Evolutionary conservation across 2,797 vertebrate genomes (phyloP).

Genomic region (Mastacembelus armatus): DNA sequence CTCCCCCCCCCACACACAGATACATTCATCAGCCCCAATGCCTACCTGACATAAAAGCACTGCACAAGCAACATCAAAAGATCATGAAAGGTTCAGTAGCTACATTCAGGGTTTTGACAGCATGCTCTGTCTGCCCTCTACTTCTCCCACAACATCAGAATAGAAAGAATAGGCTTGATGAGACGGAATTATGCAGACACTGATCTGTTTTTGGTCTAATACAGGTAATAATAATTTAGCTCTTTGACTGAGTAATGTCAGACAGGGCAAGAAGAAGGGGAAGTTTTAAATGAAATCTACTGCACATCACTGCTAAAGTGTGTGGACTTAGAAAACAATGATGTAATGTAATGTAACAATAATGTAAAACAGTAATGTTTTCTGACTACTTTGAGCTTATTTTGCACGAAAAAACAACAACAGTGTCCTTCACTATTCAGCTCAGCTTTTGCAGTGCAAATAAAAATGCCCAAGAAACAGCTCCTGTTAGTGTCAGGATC

Average conservation of each 20-base stretch:
- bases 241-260: background rate
- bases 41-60: slow-evolving; percentile 17
- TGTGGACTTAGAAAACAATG: background rate
- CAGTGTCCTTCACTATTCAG: too few relatives aligned
- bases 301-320: background rate
- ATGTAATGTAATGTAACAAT: too few relatives aligned
- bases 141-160: slow-evolving; percentile 25
- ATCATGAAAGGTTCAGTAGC: slow-evolving; percentile 62
- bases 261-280: background rate
- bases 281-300: background rate
- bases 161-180: slow-evolving; percentile 44
- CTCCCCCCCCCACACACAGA: background rate
- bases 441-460: background rate
- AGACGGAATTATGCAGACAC: slow-evolving; percentile 63
- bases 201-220: slow-evolving; percentile 15
- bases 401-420: background rate
- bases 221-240: background rate
- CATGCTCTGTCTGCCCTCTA: background rate
- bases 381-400: background rate
- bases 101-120: slow-evolving; percentile 42
- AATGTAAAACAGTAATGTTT: too few relatives aligned
- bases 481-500: background rate
- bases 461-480: background rate
- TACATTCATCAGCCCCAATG: too few relatives aligned
- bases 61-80: slow-evolving; percentile 44